Evolutionary conservation across 2,888 invertebrate species (phyloP).

Genomic region (Carpatolechia fugitivella): DNA sequence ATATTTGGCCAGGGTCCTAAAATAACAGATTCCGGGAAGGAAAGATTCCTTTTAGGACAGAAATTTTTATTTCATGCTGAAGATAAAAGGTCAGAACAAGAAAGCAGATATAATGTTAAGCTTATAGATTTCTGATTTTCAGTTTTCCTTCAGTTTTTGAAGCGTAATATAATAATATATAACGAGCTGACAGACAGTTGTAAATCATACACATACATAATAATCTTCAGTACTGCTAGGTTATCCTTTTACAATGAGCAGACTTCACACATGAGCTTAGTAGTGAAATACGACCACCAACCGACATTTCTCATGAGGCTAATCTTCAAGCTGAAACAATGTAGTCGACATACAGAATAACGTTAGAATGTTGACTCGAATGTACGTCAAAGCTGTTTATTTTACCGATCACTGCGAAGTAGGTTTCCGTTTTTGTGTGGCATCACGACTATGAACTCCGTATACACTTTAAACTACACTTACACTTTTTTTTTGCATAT

Average conservation of each 20-base stretch:
- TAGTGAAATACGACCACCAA: constrained; percentile 12
- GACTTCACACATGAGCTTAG: constrained; percentile 11
- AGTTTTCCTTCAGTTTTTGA: too few relatives aligned
- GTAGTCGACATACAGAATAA: constrained; percentile 1
- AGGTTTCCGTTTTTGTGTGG: constrained; percentile 22
- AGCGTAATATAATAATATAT: too few relatives aligned
- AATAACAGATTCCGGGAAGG: too few relatives aligned
- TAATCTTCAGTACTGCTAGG: not conserved
- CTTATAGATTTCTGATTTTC: too few relatives aligned
- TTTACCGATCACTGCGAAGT: constrained; percentile 19
- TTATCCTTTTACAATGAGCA: constrained; percentile 5
- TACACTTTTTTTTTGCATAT: too few relatives aligned
- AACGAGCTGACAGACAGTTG: not conserved
- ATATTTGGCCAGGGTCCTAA: too few relatives aligned
- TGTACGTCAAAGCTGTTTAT: constrained; percentile 10
- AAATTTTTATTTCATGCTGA: too few relatives aligned
- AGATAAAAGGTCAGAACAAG: too few relatives aligned
- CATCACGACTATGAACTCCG: constrained; percentile 12
- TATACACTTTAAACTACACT: too few relatives aligned
- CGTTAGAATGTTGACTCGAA: not conserved
- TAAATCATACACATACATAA: not conserved
- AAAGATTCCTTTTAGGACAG: too few relatives aligned
- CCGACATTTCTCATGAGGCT: constrained; percentile 28
- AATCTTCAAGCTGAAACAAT: constrained; percentile 26
- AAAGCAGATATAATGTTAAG: too few relatives aligned